phyloP scores from a whole-genome alignment of 2,888 invertebrate species.

The Ypsolopha sequella region DNA sequence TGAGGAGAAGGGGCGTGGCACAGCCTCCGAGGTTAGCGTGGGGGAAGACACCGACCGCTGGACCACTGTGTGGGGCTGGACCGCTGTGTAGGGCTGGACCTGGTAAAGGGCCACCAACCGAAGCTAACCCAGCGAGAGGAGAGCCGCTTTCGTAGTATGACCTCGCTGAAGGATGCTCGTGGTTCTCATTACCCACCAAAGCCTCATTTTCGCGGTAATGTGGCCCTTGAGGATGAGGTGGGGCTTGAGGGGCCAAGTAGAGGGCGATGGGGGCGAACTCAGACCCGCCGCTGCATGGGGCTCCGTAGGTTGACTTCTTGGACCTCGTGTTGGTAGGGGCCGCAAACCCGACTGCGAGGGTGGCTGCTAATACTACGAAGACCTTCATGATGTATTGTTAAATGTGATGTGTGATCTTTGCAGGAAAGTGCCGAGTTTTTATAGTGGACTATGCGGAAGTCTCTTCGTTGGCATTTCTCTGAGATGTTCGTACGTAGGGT shows the following conservation, averaged over 20 bases:
- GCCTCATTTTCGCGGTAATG: slow-evolving; percentile 14
- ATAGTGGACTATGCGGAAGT: background rate
- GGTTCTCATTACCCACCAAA: slow-evolving; percentile 5
- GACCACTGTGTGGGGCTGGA: slow-evolving; percentile 10
- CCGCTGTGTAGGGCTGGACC: background rate
- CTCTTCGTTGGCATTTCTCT: background rate
- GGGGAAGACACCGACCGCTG: slow-evolving; percentile 44
- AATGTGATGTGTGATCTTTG: slow-evolving; percentile 5
- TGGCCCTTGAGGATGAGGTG: background rate
- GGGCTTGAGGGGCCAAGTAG: slow-evolving; percentile 11
- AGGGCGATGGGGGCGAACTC: slow-evolving; percentile 12
- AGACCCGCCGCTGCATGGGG: slow-evolving; percentile 6
- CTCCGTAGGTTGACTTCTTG: slow-evolving; percentile 13
- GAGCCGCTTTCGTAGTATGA: slow-evolving; percentile 2
- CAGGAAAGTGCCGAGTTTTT: background rate
- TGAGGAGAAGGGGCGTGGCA: slow-evolving; percentile 46
- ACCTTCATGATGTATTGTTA: slow-evolving; percentile 14
- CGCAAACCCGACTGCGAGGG: slow-evolving; percentile 13
- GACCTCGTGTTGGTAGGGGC: slow-evolving; percentile 11
- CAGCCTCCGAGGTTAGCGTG: slow-evolving; percentile 40
- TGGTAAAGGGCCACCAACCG: background rate
- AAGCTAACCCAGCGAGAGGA: background rate
- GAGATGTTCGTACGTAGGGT: too few relatives aligned
- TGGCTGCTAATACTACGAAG: slow-evolving; percentile 11
- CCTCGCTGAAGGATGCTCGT: slow-evolving; percentile 4